These are phyloP conservation scores for Orussus abietinus DNA, from an alignment of 1,140 invertebrate species.

Conservation along the genomic window DNA sequence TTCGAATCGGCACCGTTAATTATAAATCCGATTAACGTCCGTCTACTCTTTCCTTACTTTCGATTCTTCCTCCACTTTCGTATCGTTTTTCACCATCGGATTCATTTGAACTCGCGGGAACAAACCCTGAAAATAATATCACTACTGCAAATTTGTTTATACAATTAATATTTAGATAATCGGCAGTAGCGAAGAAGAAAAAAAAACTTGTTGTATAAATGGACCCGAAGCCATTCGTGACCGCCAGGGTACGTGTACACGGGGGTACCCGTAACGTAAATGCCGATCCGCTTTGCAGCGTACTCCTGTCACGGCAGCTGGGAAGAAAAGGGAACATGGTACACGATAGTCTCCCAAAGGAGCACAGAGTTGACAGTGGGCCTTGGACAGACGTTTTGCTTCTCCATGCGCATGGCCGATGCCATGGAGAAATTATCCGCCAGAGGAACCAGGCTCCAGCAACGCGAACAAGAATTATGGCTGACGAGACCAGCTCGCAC, in stretches of 20 bases:
- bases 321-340: constrained; percentile 58
- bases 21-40: too few species aligned
- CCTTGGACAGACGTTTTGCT: constrained; percentile 34
- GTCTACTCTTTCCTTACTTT: too few species aligned
- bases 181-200: too few species aligned
- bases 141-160: constrained; percentile 1
- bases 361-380: constrained; percentile 35
- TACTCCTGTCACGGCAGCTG: constrained; percentile 62
- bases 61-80: too few species aligned
- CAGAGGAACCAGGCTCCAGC: constrained; percentile 25
- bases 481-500: constrained; percentile 34
- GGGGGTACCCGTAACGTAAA: neutral
- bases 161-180: neutral
- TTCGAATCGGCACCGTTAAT: too few species aligned
- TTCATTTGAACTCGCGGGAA: too few species aligned
- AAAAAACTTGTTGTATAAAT: too few species aligned
- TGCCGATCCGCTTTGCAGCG: constrained; percentile 33
- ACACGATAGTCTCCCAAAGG: constrained; percentile 57
- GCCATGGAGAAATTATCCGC: constrained; percentile 18
- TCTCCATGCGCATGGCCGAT: constrained; percentile 39
- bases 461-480: constrained; percentile 38
- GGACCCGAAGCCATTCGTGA: too few species aligned
- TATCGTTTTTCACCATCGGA: too few species aligned
- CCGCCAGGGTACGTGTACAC: too few species aligned
- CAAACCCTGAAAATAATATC: too few species aligned